Evolutionary conservation across 2,113 vertebrate genomes (phyloP), one percentile per base, ranked within the genome.

Genomic region (Petroica traversi): DNA sequence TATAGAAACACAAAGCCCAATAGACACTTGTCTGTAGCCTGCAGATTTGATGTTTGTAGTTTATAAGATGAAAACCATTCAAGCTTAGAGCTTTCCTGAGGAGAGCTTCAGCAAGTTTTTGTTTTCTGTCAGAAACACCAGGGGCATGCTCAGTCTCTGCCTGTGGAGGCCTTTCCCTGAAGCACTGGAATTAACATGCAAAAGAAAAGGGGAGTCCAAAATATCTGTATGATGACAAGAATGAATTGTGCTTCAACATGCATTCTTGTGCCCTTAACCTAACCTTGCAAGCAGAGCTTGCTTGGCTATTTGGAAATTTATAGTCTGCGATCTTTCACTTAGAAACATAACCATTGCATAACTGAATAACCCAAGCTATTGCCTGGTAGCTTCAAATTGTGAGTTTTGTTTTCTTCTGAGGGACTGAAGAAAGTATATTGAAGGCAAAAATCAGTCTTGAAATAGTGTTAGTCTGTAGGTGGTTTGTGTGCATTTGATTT

Each of bases 401-500:
- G 59, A 80, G 15, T 26, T 76, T 88, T 94, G 79, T 94, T 97
- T 95, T 81, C 73, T 64, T 75, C 46, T 83, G 59, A 49, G 63
- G n/a, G 54, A 33, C 51, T 80, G 68, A 51, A 74, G 84, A 82
- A 61, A 88, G 52, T 46, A 43, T 41, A 58, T 55, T 77, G 85
- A 74, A 92, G 93, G 29, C 23, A 88, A 74, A 89, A 91, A 46
- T 63, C 54, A 34, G 15, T 63, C 66, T 85, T 78, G 74, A 90
- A 86, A 80, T 93, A 69, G 51, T 68, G 75, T 51, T 59, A 49
- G 58, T 88, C 92, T 83, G 85, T 95, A 92, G 82, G 92, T 91
- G 92, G 64, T 67, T 96, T 8, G 11, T 76, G n/a, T 85, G 59
- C 76, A 77, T 38, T 52, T 75, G 85, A 64, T 93, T 77, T 90